phyloP scores from a whole-genome alignment of 2,113 vertebrate species.

The Pimephales promelas region DNA sequence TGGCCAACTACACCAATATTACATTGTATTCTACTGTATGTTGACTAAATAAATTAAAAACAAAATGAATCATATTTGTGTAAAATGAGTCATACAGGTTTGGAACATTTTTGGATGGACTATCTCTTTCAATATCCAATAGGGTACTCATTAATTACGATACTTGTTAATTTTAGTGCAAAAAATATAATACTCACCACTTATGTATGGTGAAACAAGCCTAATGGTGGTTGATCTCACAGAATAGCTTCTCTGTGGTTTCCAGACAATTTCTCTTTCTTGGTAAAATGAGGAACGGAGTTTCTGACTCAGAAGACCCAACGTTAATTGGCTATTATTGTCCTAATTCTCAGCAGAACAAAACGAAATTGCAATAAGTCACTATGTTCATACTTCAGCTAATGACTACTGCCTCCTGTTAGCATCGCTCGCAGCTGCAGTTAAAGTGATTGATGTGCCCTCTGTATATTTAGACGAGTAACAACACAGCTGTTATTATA shows the following conservation, averaged over 20 bases:
- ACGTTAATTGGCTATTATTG: slow-evolving; percentile 51
- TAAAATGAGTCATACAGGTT: no score
- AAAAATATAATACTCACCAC: background rate
- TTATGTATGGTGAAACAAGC: background rate
- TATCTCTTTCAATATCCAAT: background rate
- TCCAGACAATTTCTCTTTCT: slow-evolving; percentile 8
- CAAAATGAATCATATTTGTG: background rate
- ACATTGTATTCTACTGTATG: background rate
- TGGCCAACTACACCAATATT: background rate
- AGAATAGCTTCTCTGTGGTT: background rate
- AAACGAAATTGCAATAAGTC: slow-evolving; percentile 36
- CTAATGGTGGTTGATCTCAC: background rate
- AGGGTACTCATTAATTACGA: background rate
- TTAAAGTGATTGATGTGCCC: slow-evolving; percentile 38
- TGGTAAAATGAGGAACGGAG: slow-evolving; percentile 8
- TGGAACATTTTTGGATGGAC: background rate
- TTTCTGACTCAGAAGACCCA: slow-evolving; percentile 16
- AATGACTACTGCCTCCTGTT: slow-evolving; percentile 45
- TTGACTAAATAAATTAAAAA: background rate
- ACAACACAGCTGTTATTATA: slow-evolving; percentile 19
- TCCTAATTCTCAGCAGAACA: slow-evolving; percentile 45
- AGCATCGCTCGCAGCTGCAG: slow-evolving; percentile 38
- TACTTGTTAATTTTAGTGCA: background rate
- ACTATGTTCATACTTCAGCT: slow-evolving; percentile 41
- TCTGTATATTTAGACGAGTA: slow-evolving; percentile 18